These are phyloP conservation scores for Penaeus monodon DNA, from an alignment of 2,888 invertebrate genomes.

Conservation along the genomic window DNA sequence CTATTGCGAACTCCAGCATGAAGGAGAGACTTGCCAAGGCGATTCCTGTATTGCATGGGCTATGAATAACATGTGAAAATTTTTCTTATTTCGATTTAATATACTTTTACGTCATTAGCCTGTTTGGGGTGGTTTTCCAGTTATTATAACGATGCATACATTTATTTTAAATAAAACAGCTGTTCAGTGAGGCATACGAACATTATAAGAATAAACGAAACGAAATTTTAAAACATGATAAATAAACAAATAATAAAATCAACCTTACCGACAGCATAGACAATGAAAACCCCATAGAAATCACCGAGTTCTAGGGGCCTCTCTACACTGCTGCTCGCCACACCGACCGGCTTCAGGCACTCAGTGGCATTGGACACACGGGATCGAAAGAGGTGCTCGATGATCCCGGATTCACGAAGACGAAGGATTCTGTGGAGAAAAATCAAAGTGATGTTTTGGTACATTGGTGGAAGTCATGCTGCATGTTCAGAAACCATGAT, in stretches of 20 bases:
- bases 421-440: not conserved
- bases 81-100: too few species aligned
- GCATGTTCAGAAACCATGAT: not conserved
- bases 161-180: too few species aligned
- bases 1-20: too few species aligned
- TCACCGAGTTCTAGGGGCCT: not conserved
- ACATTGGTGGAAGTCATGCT: not conserved
- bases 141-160: too few species aligned
- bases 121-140: too few species aligned
- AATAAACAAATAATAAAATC: not conserved
- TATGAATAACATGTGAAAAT: too few species aligned
- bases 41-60: too few species aligned
- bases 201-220: too few species aligned
- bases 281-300: slow-evolving; percentile 1
- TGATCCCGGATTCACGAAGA: slow-evolving; percentile 8
- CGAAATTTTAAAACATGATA: too few species aligned
- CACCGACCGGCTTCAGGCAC: not conserved
- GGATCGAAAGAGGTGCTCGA: not conserved
- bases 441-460: not conserved
- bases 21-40: too few species aligned
- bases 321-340: not conserved
- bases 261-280: not conserved
- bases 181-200: too few species aligned
- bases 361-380: not conserved
- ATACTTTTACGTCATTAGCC: too few species aligned